These are phyloP conservation scores for Papilio gigon DNA, from an alignment of 2,888 invertebrate species.

Conservation along the genomic window DNA sequence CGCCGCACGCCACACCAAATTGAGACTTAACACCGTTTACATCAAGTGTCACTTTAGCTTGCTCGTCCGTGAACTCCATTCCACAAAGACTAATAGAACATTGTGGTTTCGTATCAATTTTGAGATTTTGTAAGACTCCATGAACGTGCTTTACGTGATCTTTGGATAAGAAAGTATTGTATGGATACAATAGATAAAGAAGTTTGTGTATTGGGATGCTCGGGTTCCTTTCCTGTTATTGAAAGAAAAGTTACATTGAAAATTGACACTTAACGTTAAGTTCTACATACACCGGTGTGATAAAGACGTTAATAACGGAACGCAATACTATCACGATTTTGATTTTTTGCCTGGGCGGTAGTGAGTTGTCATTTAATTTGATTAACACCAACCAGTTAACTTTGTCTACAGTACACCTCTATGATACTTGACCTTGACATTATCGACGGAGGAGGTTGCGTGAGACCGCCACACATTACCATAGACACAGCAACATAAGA, in stretches of 20 bases:
- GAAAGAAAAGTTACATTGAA: constrained; percentile 31
- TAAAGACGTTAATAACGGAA: too few relatives aligned
- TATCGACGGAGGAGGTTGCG: constrained; percentile 49
- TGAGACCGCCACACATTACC: constrained; percentile 41
- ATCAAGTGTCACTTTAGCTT: constrained; percentile 70
- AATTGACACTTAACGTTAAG: background rate
- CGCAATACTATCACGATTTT: background rate
- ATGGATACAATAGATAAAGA: constrained; percentile 91
- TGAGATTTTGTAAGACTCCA: constrained; percentile 86
- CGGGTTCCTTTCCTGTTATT: constrained; percentile 87
- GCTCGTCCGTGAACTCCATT: constrained; percentile 60
- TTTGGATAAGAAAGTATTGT: constrained; percentile 88
- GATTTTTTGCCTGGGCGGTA: too few relatives aligned
- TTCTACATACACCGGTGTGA: too few relatives aligned
- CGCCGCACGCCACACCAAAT: constrained; percentile 71
- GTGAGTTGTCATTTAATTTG: too few relatives aligned
- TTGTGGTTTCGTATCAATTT: constrained; percentile 63
- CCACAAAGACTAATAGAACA: constrained; percentile 57
- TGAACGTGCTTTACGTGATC: constrained; percentile 89
- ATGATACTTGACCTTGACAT: constrained; percentile 43
- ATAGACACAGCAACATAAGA: constrained; percentile 18
- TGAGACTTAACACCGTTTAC: constrained; percentile 68
- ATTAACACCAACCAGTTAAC: background rate
- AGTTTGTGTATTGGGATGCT: constrained; percentile 85
- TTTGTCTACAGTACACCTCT: background rate